Evolutionary conservation across 2,888 invertebrate species (phyloP).

Genomic region (Caprella mutica): DNA sequence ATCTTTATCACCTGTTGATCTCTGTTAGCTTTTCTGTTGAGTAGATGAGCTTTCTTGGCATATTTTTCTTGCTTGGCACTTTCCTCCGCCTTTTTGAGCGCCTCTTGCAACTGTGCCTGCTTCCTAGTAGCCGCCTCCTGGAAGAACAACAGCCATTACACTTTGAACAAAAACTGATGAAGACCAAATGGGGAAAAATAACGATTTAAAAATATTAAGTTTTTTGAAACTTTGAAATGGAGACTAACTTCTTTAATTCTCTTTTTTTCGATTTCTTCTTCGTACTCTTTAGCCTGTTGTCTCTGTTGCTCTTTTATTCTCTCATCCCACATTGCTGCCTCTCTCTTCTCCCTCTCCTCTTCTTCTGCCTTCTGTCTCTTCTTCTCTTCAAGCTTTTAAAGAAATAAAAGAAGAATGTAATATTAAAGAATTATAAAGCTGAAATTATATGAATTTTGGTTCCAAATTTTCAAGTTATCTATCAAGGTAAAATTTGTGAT

Average conservation of each 20-base stretch:
- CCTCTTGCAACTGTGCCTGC: constrained; percentile 20
- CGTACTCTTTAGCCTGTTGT: constrained; percentile 21
- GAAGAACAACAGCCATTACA: no score
- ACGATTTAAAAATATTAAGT: no score
- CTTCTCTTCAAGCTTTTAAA: constrained; percentile 28
- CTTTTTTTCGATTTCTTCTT: constrained; percentile 26
- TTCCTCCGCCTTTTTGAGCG: constrained; percentile 24
- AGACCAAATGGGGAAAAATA: no score
- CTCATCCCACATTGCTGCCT: constrained; percentile 31
- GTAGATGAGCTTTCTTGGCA: constrained; percentile 12
- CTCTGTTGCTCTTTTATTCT: constrained; percentile 23
- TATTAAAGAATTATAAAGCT: no score
- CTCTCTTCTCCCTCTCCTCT: constrained; percentile 47
- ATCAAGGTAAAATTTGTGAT: no score
- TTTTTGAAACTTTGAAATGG: no score
- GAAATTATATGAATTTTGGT: no score
- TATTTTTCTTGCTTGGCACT: constrained; percentile 20
- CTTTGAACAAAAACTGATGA: no score
- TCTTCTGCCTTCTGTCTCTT: constrained; percentile 56
- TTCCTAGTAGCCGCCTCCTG: constrained; percentile 25
- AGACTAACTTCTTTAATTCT: constrained; percentile 32
- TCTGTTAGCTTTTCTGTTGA: no score
- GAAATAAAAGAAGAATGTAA: no score
- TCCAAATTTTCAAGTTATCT: no score
- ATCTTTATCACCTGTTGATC: no score